Base-by-base conservation (phyloP, 1,140 invertebrate species). In the Bombus vancouverensis region DNA sequence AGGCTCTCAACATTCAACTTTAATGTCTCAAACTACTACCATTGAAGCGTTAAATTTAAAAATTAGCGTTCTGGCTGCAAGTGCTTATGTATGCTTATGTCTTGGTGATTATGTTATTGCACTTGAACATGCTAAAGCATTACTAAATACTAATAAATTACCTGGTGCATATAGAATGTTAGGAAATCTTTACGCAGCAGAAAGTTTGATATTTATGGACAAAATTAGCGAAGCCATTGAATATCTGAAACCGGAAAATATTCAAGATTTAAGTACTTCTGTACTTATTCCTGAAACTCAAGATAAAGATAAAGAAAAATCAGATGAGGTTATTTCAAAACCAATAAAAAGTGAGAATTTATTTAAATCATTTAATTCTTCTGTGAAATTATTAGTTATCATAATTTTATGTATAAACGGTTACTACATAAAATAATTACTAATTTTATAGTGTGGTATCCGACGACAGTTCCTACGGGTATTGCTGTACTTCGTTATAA, bases 161-260 rank as follows among this genome's bases (percentile, higher is more conserved):
- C 97, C 97, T 32, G 96, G 96, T 25, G 96, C 96, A 65, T 97
- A 97, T 90, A 97, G 95, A 94, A 96, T 98, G 85, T 95, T 99
- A 85, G 98, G 97, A 1, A 97, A 98, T 94, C 96, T 99, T 87
- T 99, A 99, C 94, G 97, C 97, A 34, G 98, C 98, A 1, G 98
- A 99, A 94, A 97, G 98, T 68, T 94, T 98, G n/a, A 97, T 99
- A 87, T 96, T 97, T 79, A 94, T 98, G 92, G 97, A 99, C 92
- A 96, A 97, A 95, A 97, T 98, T 70, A 95, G 96, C 9, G 98
- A 99, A 94, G 98, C 98, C 5, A 96, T 98, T 34, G 96, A 98
- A 84, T 97, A 98, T 94, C 95, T 99, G 42, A 98, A 98, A 92
- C 97, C 97, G 10, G 97, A 98, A 62, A 96, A 96, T 92, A 96